Percentiles rank a stretch among this genome's conserved stretches.
Evolutionary conservation across 2,113 vertebrate species (phyloP).

Genomic region (Zonotrichia leucophrys): DNA sequence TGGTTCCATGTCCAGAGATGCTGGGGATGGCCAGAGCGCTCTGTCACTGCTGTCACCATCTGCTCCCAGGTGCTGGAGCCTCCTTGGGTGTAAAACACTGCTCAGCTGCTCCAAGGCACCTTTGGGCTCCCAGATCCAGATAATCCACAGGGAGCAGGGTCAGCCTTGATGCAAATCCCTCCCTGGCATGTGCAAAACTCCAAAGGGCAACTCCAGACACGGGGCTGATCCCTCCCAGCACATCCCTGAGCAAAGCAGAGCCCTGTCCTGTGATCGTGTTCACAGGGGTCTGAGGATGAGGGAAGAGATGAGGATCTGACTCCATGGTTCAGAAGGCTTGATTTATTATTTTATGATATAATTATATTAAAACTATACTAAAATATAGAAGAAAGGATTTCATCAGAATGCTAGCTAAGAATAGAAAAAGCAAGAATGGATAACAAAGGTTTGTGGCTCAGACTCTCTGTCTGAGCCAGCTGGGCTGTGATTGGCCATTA

Average conservation of each 20-base stretch:
- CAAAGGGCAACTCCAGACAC: fast-evolving
- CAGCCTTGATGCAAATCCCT: background rate
- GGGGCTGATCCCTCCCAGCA: background rate
- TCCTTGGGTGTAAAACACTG: fast-evolving
- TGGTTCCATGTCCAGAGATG: background rate
- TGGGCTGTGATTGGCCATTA: too few relatives aligned
- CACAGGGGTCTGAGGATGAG: too few relatives aligned
- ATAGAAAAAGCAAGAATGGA: too few relatives aligned
- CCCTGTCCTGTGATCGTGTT: too few relatives aligned
- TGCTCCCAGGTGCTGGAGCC: background rate
- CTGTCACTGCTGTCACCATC: background rate
- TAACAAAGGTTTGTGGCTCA: too few relatives aligned
- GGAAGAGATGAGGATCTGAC: too few relatives aligned
- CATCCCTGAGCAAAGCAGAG: background rate
- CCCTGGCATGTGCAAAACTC: background rate
- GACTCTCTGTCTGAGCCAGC: too few relatives aligned
- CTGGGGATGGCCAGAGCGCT: background rate
- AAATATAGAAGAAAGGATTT: too few relatives aligned
- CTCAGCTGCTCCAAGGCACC: background rate
- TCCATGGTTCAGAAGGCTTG: too few relatives aligned
- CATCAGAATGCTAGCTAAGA: too few relatives aligned
- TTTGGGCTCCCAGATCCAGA: background rate
- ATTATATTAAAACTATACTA: too few relatives aligned
- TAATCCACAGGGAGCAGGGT: fast-evolving
- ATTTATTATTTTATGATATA: too few relatives aligned